Evolutionary conservation across 2,797 vertebrate genomes (phyloP).

Genomic region (Thaleichthys pacificus): DNA sequence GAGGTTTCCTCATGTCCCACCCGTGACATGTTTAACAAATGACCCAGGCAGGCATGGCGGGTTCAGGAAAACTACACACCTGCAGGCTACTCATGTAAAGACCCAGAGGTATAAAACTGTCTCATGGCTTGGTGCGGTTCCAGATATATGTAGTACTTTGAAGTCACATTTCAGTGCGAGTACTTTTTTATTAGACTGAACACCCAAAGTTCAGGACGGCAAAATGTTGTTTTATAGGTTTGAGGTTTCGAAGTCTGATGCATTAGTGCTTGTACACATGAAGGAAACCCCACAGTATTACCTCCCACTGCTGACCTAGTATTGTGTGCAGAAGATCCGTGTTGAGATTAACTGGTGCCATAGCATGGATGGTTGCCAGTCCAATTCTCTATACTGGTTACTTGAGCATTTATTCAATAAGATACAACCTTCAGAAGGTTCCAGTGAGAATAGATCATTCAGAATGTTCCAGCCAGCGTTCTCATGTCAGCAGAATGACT

Average conservation of each 20-base stretch:
- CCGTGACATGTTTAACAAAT: conserved; percentile 51
- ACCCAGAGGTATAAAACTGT: conserved; percentile 32
- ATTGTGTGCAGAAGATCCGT: conserved; percentile 3
- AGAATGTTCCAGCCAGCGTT: neutral
- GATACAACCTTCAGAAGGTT: neutral
- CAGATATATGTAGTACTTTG: conserved; percentile 34
- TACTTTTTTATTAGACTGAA: conserved; percentile 18
- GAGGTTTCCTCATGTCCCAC: conserved; percentile 28
- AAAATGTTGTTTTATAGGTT: conserved; percentile 10
- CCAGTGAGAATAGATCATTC: neutral
- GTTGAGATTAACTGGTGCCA: conserved; percentile 14
- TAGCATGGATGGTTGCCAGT: neutral
- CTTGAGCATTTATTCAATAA: neutral
- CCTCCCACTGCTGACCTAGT: neutral
- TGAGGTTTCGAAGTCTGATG: conserved; percentile 12
- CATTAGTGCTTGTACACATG: conserved; percentile 18
- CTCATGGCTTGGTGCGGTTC: conserved; percentile 9
- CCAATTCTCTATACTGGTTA: neutral
- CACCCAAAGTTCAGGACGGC: conserved; percentile 22
- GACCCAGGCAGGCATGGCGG: conserved; percentile 34
- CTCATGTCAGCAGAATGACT: neutral
- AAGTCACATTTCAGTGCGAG: conserved; percentile 14
- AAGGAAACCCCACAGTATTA: neutral
- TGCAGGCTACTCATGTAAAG: conserved; percentile 24
- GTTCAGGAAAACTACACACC: conserved; percentile 51